Base-by-base conservation (phyloP, 2,888 invertebrate species). In the Geophilus truncorum region DNA sequence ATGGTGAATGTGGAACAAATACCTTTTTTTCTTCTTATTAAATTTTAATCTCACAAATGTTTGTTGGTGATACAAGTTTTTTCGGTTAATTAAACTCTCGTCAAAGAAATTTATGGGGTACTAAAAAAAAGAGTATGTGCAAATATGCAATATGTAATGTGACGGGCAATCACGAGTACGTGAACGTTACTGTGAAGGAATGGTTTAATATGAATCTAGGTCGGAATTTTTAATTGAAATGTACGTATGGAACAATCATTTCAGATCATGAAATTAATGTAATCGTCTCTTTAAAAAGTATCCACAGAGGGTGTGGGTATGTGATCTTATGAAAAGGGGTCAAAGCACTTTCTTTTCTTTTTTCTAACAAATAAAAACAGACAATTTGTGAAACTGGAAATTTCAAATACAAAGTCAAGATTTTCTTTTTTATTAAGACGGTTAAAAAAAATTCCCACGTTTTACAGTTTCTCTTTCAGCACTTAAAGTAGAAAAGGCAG, bases 291-390 rank as follows among this genome's bases (percentile, higher is more conserved):
- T n/a, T n/a, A 7, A 23, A 70, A 70, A 25, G 28, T 28, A 10
- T 70, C 70, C 25, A 70, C 25, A 25, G 70, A 15, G 70, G 70
- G 70, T 25, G 70, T 70, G 70, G 70, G 70, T 70, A 9, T 28
- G 70, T 70, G 70, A 70, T 70, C 70, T 70, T 70, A 28, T 25
- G 5, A 28, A 70, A 70, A 23, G 70, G 28, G 70, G 70, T 70
- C 70, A 28, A 70, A 70, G 70, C 70, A 25, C 70, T 70, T 70
- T 70, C 70, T 70, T 45, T 28, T 28, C 70, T 62, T 25, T 70
- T 57, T 10, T 70, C 4, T 7, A 5, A 10, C 5, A 62, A 70
- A 25, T 25, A 70, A 70, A 70, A 28, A 70, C 25, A 70, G 28
- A 15, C 15, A n/a, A 70, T 1, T 70, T 28, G 28, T 51, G 70